Percentiles rank a stretch among this genome's conserved stretches.
Evolutionary conservation across 2,888 invertebrate species (phyloP).

Genomic region (Agrochola lota): DNA sequence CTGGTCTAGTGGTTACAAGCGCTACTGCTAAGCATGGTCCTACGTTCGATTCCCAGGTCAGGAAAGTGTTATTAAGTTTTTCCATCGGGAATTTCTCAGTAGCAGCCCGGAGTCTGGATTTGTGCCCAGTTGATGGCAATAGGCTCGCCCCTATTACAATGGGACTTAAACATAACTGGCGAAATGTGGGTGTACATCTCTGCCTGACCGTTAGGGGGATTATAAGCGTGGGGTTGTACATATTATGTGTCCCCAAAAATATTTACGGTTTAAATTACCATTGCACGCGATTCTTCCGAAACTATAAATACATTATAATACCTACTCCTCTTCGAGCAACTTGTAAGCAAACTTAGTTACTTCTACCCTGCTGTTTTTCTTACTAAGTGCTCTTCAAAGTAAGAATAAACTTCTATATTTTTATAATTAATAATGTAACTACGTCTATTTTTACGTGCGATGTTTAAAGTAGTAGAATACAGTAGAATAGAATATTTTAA

Average conservation of each 20-base stretch:
- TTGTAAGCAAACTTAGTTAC: constrained; percentile 15
- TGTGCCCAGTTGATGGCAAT: neutral
- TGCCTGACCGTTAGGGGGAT: neutral
- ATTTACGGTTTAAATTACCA: neutral
- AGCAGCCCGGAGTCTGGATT: too few species aligned
- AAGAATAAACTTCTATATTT: neutral
- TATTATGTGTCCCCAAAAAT: neutral
- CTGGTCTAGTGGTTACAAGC: too few species aligned
- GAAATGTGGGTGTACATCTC: neutral
- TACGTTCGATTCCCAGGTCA: too few species aligned
- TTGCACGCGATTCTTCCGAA: neutral
- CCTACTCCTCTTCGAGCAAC: neutral
- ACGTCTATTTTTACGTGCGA: neutral
- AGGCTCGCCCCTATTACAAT: too few species aligned
- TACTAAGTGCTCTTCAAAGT: constrained; percentile 34
- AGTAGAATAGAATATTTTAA: neutral
- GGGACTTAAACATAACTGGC: too few species aligned
- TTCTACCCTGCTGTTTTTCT: constrained; percentile 19
- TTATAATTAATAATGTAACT: neutral
- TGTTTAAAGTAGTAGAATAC: neutral
- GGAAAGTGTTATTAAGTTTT: too few species aligned
- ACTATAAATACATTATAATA: constrained; percentile 16
- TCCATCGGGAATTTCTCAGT: too few species aligned
- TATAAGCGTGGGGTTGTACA: neutral
- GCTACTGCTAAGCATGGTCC: too few species aligned